A percentile compares a stretch with the other conserved stretches of the same genome.
Evolutionary conservation across 2,113 vertebrate genomes (phyloP).

Genomic region (Clarias macrocephalus): DNA sequence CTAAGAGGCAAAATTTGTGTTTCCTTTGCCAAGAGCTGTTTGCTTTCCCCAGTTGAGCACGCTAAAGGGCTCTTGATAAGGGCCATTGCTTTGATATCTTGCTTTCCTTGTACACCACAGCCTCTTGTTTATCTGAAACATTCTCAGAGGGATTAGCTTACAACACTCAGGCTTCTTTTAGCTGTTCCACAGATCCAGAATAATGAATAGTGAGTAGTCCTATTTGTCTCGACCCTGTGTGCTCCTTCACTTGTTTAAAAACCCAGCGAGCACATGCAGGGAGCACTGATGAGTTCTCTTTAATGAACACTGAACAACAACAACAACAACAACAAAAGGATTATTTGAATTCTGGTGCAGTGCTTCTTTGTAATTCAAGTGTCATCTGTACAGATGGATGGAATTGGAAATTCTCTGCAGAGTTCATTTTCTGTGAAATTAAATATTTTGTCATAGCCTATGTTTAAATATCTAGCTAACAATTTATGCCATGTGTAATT

Average conservation of each 20-base stretch:
- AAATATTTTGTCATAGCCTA: constrained; percentile 43
- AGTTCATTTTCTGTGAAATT: constrained; percentile 29
- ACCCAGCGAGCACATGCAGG: background rate
- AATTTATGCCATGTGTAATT: constrained; percentile 34
- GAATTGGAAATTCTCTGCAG: constrained; percentile 23
- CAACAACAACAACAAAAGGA: constrained; percentile 16
- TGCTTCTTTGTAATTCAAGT: background rate
- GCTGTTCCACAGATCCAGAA: constrained; percentile 12
- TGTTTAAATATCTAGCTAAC: constrained; percentile 44
- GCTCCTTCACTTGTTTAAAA: constrained; percentile 13
- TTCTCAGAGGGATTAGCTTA: constrained; percentile 43
- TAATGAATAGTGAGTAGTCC: constrained; percentile 46
- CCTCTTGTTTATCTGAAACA: constrained; percentile 41
- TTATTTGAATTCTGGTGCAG: constrained; percentile 3
- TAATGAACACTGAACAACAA: constrained; percentile 30
- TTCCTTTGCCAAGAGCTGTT: background rate
- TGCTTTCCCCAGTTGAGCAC: background rate
- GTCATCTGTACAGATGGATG: constrained; percentile 28
- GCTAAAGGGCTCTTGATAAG: constrained; percentile 30
- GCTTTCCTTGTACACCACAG: constrained; percentile 17
- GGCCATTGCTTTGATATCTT: constrained; percentile 19
- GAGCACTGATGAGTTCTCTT: constrained; percentile 12
- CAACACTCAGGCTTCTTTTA: constrained; percentile 32
- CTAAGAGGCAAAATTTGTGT: background rate
- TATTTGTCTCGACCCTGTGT: constrained; percentile 41